Conservation (phyloP, 2,888 invertebrate genomes). For the Archaeoteleia sp. region DNA sequence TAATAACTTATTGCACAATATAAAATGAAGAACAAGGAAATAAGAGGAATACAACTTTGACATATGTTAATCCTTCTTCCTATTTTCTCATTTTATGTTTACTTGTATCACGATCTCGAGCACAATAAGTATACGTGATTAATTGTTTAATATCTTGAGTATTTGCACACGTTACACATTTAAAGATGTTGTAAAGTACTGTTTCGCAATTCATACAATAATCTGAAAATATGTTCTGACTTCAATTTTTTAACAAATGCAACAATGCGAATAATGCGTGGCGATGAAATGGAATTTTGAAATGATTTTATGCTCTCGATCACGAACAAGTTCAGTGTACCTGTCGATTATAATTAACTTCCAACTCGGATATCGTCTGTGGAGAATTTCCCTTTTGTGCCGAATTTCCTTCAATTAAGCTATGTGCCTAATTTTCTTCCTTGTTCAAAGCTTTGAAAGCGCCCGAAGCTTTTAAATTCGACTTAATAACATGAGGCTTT, state of each 20-base stretch:
- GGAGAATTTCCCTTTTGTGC: conserved; percentile 31
- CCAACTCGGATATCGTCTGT: conserved; percentile 45
- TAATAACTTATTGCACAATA: conserved; percentile 36
- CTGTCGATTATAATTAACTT: conserved; percentile 24
- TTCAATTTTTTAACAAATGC: neutral
- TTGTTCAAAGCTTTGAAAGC: conserved; percentile 50
- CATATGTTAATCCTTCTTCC: neutral
- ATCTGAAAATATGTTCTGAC: too few species aligned
- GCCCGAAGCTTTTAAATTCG: conserved; percentile 45
- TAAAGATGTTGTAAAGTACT: too few species aligned
- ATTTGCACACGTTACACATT: conserved; percentile 20
- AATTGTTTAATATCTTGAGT: conserved; percentile 16
- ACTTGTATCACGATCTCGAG: conserved; percentile 23
- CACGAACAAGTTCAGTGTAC: conserved; percentile 12
- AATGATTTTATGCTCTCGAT: conserved; percentile 17
- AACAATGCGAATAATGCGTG: neutral
- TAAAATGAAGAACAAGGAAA: conserved; percentile 16
- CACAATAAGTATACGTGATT: conserved; percentile 19
- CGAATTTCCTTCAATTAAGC: conserved; percentile 37
- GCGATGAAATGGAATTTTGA: conserved; percentile 12
- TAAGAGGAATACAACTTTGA: neutral
- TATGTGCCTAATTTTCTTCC: conserved; percentile 43
- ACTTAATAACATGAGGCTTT: conserved; percentile 47
- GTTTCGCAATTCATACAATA: too few species aligned
- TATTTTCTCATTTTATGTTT: conserved; percentile 16